Conservation (phyloP, 2,797 vertebrate genomes). For the Cichlasoma orientale region DNA sequence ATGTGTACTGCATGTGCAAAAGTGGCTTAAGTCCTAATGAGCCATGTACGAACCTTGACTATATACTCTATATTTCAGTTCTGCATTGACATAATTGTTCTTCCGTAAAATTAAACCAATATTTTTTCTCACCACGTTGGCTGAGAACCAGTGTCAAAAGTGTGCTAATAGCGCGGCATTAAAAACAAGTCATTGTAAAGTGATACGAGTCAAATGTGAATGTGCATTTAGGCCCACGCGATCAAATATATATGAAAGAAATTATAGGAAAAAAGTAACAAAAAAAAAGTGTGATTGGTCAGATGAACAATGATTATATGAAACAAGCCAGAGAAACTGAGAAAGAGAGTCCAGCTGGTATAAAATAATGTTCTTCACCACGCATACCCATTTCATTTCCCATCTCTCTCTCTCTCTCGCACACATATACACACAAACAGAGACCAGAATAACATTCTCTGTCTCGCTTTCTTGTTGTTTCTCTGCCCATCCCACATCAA, state of each 20-base stretch:
- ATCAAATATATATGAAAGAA: neutral
- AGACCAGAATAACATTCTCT: conserved; percentile 36
- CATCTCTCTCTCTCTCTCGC: conserved; percentile 16
- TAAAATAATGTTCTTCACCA: conserved; percentile 33
- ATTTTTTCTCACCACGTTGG: neutral
- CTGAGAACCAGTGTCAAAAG: neutral
- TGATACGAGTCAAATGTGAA: conserved; percentile 4
- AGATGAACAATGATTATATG: conserved; percentile 35
- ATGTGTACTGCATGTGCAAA: neutral
- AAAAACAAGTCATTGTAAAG: neutral
- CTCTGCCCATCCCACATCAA: conserved; percentile 76
- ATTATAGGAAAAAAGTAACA: neutral
- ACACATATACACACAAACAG: conserved; percentile 10
- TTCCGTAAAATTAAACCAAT: neutral
- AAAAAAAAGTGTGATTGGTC: conserved; percentile 20
- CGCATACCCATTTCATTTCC: conserved; percentile 59
- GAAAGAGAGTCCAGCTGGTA: conserved; percentile 64
- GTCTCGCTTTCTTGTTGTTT: conserved; percentile 47
- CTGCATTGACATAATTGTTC: neutral
- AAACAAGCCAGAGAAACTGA: conserved; percentile 27
- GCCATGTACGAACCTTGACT: neutral
- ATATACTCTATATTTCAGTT: neutral
- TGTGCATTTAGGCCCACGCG: neutral
- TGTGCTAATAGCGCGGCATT: neutral
- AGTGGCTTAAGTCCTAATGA: neutral